A percentile compares a stretch with the other conserved stretches of the same genome.
Evolutionary conservation across 2,797 vertebrate genomes (phyloP).

Genomic region (Xiphorhynchus erythropygius): DNA sequence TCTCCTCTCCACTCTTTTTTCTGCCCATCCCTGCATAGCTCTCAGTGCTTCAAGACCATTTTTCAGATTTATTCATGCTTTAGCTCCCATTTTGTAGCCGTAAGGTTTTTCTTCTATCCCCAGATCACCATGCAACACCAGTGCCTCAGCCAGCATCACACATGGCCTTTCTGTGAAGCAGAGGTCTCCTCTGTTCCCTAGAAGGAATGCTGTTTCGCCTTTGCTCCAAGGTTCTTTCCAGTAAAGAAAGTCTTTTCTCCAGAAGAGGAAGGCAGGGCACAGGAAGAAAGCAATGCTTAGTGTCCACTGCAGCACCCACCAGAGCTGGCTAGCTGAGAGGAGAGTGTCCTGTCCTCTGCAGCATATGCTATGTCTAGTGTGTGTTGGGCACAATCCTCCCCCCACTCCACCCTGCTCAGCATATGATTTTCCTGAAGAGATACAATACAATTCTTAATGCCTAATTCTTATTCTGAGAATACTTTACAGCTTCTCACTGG

Average conservation of each 20-base stretch:
- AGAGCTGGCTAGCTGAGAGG: background rate
- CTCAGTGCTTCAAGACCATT: background rate
- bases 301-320: background rate
- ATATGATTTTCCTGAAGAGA: background rate
- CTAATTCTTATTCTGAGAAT: slow-evolving; percentile 46
- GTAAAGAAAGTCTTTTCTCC: background rate
- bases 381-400: background rate
- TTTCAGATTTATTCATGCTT: background rate
- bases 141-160: background rate
- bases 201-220: background rate
- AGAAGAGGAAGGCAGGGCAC: background rate
- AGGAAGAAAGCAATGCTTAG: background rate
- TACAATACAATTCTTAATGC: background rate
- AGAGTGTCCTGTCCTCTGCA: background rate
- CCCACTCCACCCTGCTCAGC: background rate
- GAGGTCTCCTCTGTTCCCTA: background rate
- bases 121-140: background rate
- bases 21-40: background rate
- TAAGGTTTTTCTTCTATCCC: background rate
- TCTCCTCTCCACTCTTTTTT: background rate
- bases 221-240: background rate
- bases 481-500: background rate
- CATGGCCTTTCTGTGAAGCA: background rate
- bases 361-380: background rate
- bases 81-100: background rate